These are phyloP conservation scores for Glaucidium brasilianum DNA, from an alignment of 2,113 vertebrate species.

Conservation along the genomic window DNA sequence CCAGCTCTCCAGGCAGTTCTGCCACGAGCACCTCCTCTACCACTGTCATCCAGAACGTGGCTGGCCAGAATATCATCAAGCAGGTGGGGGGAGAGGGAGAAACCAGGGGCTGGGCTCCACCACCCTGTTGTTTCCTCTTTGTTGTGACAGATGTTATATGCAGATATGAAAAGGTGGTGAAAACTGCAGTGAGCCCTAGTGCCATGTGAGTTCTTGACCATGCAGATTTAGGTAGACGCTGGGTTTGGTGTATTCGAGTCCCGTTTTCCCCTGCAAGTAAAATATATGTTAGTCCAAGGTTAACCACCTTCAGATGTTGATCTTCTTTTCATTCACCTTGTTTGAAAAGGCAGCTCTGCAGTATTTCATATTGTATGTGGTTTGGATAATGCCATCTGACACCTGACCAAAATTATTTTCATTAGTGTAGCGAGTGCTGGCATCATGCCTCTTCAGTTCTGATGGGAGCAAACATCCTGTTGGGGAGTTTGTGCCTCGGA, in stretches of 20 bases:
- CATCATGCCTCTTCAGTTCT: not conserved
- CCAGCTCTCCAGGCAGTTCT: slow-evolving; percentile 79
- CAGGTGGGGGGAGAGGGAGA: slow-evolving; percentile 76
- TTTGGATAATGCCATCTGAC: not conserved
- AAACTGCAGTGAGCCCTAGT: not conserved
- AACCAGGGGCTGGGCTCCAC: not conserved
- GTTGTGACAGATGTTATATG: no score
- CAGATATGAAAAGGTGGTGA: not conserved
- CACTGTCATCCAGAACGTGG: slow-evolving; percentile 84
- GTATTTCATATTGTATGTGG: not conserved
- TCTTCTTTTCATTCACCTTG: not conserved
- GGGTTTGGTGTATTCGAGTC: not conserved
- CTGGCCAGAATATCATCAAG: slow-evolving; percentile 89
- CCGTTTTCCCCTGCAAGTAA: fast-evolving
- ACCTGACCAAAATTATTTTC: not conserved
- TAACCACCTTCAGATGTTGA: not conserved
- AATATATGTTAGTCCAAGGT: not conserved
- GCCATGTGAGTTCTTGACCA: not conserved
- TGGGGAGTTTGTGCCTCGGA: not conserved
- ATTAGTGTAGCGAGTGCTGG: not conserved
- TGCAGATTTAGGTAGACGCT: not conserved
- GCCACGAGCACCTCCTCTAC: slow-evolving; percentile 75
- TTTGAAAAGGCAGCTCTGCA: not conserved
- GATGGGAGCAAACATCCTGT: not conserved
- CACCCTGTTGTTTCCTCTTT: not conserved